Percentiles rank a stretch among this genome's conserved stretches.
Conservation (phyloP, 37 sponge, comb jelly and placozoan genomes). For the Cladorhizidae sp. region DNA sequence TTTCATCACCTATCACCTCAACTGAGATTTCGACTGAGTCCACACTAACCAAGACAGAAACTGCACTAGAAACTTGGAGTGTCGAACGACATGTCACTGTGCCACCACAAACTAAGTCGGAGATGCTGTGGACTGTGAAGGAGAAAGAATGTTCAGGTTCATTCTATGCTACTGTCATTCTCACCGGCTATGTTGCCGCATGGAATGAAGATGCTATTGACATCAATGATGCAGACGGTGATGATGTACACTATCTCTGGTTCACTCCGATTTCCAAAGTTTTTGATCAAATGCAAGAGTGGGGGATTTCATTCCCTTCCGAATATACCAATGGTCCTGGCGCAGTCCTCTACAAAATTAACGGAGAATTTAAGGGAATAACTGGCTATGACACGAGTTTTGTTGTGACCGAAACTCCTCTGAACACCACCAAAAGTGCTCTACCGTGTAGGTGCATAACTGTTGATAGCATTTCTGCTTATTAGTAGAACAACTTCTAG, state of each 20-base stretch:
- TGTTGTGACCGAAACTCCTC: neutral
- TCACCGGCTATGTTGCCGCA: neutral
- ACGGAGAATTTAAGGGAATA: neutral
- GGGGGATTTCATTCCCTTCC: neutral
- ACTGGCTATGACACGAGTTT: neutral
- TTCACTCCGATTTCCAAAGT: neutral
- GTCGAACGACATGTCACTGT: neutral
- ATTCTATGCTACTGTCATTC: neutral
- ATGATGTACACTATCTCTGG: conserved; percentile 2
- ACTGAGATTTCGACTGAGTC: neutral
- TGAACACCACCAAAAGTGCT: neutral
- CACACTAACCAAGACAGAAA: neutral
- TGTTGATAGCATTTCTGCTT: too few species aligned
- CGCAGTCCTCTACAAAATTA: neutral
- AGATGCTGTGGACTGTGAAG: conserved; percentile 2
- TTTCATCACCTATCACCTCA: neutral
- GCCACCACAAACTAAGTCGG: neutral
- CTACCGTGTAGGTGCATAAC: too few species aligned
- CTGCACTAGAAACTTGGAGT: neutral
- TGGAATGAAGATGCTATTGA: neutral
- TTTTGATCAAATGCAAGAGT: conserved; percentile 4
- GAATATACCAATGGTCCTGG: neutral
- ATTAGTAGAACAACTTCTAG: too few species aligned
- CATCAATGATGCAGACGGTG: neutral
- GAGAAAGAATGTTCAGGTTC: neutral